phyloP scores from a whole-genome alignment of 53 echinoderm and acorn worm species.

The Antedon mediterranea region DNA sequence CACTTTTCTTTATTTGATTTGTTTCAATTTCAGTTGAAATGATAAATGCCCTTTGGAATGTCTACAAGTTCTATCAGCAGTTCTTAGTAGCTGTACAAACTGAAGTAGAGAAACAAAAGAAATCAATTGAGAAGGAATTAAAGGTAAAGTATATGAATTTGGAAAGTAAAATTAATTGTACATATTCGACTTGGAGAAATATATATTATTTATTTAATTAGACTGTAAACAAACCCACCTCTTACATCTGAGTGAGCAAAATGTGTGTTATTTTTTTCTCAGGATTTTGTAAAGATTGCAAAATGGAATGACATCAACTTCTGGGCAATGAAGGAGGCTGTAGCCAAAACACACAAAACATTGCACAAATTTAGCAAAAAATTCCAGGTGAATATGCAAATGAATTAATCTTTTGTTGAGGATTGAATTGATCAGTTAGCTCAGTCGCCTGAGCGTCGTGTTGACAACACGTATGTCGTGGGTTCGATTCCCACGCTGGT shows the following conservation, averaged over 20 bases:
- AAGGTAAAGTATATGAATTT: slow-evolving; percentile 47
- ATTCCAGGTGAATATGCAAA: slow-evolving; percentile 50
- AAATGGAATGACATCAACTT: slow-evolving; percentile 97
- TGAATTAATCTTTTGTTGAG: not conserved
- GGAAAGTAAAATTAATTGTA: not conserved
- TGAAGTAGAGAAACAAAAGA: slow-evolving; percentile 50
- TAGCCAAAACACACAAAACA: slow-evolving; percentile 73
- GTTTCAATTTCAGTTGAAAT: slow-evolving; percentile 23
- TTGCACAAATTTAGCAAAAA: slow-evolving; percentile 89
- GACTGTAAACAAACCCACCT: not conserved
- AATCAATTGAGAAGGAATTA: slow-evolving; percentile 81
- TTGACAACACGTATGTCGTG: too few relatives aligned
- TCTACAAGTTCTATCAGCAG: slow-evolving; percentile 80
- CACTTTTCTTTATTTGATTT: too few relatives aligned
- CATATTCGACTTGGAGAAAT: too few relatives aligned
- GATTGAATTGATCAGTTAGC: too few relatives aligned
- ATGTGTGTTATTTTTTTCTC: not conserved
- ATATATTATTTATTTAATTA: not conserved
- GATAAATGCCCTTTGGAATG: slow-evolving; percentile 62
- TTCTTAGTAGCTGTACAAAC: slow-evolving; percentile 49
- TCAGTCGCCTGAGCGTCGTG: too few relatives aligned
- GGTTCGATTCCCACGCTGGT: too few relatives aligned
- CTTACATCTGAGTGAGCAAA: too few relatives aligned
- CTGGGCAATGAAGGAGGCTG: slow-evolving; percentile 92
- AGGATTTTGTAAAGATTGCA: slow-evolving; percentile 92